Base-by-base conservation (phyloP, 2,797 vertebrate species). In the Pitangus sulphuratus region DNA sequence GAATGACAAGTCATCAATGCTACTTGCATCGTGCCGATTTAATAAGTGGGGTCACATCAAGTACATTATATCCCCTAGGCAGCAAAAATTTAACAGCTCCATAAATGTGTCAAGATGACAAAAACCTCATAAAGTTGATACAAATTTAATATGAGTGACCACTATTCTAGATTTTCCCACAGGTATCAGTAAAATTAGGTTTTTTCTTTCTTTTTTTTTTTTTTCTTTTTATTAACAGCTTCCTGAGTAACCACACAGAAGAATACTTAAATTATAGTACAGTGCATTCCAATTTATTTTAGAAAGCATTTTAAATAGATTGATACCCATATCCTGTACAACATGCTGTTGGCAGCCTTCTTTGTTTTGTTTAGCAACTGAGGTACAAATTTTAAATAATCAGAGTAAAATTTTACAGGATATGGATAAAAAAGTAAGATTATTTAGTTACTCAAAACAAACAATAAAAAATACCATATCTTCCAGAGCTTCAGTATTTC, bases 91-190 rank as follows among this genome's bases (percentile, higher is more conserved):
- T 97, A 97, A 97, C 87, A 93, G 94, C 91, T 95, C 94, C 93
- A 97, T 97, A 98, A 97, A 98, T 91, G 96, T 96, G 96, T 97
- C 95, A 97, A 71, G 86, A 95, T 97, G 96, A 97, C 93, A 97
- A 96, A 97, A 97, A 90, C 42, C 94, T 92, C 84, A 97, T 97
- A 96, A 98, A 97, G 66, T 68, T 96, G 94, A 91, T 93, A 97
- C 94, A 97, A 97, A 97, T 97, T 97, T 94, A 94, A 94, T 95
- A 96, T 96, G 91, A 97, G 96, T 97, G 89, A 96, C 87, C 91
- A 94, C 78, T 88, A 90, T 92, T 94, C 90, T 88, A 93, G 83
- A 95, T 96, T 96, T 97, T 95, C 87, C 93, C 37, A 24, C 79
- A 97, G 92, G 86, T 97, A 96, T 84, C 51, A 60, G n/a, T 97